Percentiles rank a stretch among this genome's conserved stretches.
Conservation (phyloP, 2,888 invertebrate species). For the Cantharis nigra region DNA sequence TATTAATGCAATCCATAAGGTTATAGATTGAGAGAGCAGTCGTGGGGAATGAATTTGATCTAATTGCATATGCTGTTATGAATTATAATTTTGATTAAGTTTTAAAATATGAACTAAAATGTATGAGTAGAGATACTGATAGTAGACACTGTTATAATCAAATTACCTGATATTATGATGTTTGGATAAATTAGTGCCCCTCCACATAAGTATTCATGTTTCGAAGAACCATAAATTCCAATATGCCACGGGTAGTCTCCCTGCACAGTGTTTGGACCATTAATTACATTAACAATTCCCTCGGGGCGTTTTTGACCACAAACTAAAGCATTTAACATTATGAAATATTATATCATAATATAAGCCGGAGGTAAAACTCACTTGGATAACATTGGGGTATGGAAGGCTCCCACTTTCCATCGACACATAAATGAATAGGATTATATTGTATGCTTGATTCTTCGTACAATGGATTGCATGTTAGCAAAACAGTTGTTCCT, state of each 20-base stretch:
- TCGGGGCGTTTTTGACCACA: not conserved
- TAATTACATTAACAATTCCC: not conserved
- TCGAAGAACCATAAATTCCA: not conserved
- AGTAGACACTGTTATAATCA: too few relatives aligned
- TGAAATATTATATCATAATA: too few relatives aligned
- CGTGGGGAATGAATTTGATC: too few relatives aligned
- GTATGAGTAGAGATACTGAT: too few relatives aligned
- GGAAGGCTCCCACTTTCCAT: not conserved
- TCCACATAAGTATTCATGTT: not conserved
- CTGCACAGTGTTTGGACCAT: not conserved
- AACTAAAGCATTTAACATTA: not conserved
- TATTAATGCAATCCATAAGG: too few relatives aligned
- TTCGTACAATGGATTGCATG: not conserved
- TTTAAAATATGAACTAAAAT: too few relatives aligned
- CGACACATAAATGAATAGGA: not conserved
- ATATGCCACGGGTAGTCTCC: not conserved
- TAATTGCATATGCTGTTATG: too few relatives aligned
- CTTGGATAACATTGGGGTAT: not conserved
- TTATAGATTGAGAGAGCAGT: too few relatives aligned
- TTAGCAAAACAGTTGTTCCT: not conserved
- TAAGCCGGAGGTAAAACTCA: not conserved
- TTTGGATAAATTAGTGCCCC: not conserved
- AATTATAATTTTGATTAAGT: too few relatives aligned
- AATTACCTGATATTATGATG: not conserved
- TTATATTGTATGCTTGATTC: not conserved